phyloP scores from a whole-genome alignment of 1,140 invertebrate genomes.

The Mamestra configurata region DNA sequence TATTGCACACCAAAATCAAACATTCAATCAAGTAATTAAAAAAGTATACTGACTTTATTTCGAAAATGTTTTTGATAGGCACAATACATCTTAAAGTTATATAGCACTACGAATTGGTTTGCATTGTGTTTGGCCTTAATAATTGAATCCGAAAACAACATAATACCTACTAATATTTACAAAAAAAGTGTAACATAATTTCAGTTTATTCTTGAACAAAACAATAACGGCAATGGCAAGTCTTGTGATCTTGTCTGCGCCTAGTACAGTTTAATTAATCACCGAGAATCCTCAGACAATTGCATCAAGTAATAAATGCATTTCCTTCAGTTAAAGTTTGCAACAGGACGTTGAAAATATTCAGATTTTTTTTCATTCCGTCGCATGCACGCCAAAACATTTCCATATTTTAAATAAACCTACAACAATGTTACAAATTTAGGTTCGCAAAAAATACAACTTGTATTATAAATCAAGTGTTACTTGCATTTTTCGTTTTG shows the following conservation, averaged over 20 bases:
- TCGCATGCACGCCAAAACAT: not conserved
- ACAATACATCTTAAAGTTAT: too few species aligned
- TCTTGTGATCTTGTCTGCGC: conserved; percentile 1
- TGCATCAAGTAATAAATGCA: conserved; percentile 36
- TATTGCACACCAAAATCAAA: too few species aligned
- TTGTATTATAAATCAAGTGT: conserved; percentile 13
- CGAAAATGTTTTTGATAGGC: too few species aligned
- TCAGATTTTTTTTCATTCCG: not conserved
- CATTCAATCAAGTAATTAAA: too few species aligned
- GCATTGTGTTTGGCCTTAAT: too few species aligned
- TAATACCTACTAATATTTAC: too few species aligned
- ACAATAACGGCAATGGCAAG: not conserved
- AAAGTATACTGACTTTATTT: too few species aligned
- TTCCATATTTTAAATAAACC: conserved; percentile 9
- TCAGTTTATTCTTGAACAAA: not conserved
- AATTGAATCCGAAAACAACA: too few species aligned
- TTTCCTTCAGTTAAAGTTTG: not conserved
- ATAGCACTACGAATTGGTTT: too few species aligned
- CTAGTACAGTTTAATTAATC: conserved; percentile 11
- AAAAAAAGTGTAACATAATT: too few species aligned
- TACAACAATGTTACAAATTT: not conserved
- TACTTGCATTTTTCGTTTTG: conserved; percentile 1
- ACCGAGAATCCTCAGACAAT: conserved; percentile 23
- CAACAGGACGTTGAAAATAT: not conserved
- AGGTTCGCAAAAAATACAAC: not conserved